A percentile compares a stretch with the other conserved stretches of the same genome.
Conservation (phyloP, 2,113 vertebrate genomes). For the Coregonus clupeaformis region DNA sequence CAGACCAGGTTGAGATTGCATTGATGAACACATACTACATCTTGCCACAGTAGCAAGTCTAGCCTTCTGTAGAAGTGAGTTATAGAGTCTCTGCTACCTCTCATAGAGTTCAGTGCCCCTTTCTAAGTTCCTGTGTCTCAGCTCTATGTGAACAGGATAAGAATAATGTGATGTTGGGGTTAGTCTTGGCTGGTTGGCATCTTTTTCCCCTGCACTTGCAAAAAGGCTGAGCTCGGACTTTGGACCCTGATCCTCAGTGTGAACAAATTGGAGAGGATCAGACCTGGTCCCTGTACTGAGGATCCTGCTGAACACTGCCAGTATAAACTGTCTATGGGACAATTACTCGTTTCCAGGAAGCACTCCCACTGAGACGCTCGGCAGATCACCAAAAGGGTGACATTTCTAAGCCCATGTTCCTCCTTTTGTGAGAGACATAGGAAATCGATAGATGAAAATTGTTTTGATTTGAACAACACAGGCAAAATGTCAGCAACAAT, state of each 20-base stretch:
- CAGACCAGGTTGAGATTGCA: not conserved
- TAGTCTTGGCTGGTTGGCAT: slow-evolving; percentile 11
- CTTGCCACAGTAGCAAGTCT: not conserved
- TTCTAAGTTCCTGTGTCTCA: not conserved
- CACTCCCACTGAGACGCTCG: slow-evolving; percentile 46
- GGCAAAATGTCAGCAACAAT: slow-evolving; percentile 79
- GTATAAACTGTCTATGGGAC: slow-evolving; percentile 45
- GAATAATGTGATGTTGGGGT: slow-evolving; percentile 28
- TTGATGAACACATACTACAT: not conserved
- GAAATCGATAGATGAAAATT: slow-evolving; percentile 61
- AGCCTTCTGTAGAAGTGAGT: not conserved
- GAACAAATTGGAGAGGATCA: slow-evolving; percentile 11
- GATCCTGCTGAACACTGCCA: slow-evolving; percentile 52
- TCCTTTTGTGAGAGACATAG: slow-evolving; percentile 56
- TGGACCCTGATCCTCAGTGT: slow-evolving; percentile 12
- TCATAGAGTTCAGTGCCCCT: not conserved
- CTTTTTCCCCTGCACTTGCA: slow-evolving; percentile 10
- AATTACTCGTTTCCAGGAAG: slow-evolving; percentile 55
- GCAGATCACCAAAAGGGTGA: slow-evolving; percentile 55
- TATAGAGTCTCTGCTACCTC: not conserved
- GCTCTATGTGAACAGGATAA: slow-evolving; percentile 12
- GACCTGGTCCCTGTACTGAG: slow-evolving; percentile 46
- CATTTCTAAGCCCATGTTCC: slow-evolving; percentile 61
- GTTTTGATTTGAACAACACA: slow-evolving; percentile 64
- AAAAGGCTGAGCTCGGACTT: slow-evolving; percentile 27